Evolutionary conservation across 2,797 vertebrate species (phyloP), one percentile per base, ranked within the genome.

Genomic region (Coracias cyanogaster): DNA sequence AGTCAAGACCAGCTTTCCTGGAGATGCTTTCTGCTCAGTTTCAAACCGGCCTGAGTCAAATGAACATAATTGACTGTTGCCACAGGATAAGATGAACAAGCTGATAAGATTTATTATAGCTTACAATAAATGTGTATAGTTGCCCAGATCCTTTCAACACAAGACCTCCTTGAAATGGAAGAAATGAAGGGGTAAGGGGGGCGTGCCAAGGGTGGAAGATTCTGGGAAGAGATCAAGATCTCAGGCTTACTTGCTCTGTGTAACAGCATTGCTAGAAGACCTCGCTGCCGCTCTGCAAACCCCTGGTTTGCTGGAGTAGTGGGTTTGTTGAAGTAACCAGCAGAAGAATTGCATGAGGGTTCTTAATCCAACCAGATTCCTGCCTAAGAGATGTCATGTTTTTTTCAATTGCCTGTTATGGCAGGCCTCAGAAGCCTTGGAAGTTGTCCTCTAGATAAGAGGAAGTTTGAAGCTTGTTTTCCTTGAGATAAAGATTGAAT

Each of bases 31-130:
- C 94, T 97, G 94, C 78, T 90, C 92, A 86, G 37, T 86, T 92
- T 97, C 92, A 96, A 96, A 90, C 39, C 62, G 86, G 39, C 52
- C 62, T 55, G 83, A 96, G 73, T 88, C 83, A 86, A 93, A 65
- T 93, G 65, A 90, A 73, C 0, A 0, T 94, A 96, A 95, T 77
- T 94, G 90, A 90, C 89, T 88, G 65, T 94, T 94, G 73, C 79
- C 83, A 80, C 62, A 73, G 92, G 83, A 85, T 77, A 85, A 94
- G 93, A 97, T 96, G 94, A 96, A 89, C 86, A 95, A 92, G 78
- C 81, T 92, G 94, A 93, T 96, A 96, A 96, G 81, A 90, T 90
- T 93, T 96, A 94, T 95, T 89, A 2, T 85, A 89, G 90, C 93
- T 95, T 87, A 46, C 43, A 89, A 90, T 89, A 82, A 89, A 89